Conservation (phyloP, 1,140 invertebrate genomes). For the Heliconius himera region DNA sequence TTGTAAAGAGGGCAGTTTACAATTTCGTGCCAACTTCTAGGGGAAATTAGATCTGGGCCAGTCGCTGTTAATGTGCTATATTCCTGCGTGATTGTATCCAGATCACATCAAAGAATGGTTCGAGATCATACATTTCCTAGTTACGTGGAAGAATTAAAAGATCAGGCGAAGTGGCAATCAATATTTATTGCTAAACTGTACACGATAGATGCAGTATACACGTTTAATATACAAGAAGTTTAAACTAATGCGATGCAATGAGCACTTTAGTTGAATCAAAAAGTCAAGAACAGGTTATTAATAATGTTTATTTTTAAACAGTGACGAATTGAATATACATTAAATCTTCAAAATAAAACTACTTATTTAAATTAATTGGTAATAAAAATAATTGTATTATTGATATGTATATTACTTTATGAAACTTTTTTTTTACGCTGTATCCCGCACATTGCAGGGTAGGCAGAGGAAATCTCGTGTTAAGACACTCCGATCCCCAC, state of each 20-base stretch:
- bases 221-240: background rate
- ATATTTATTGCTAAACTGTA: background rate
- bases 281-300: background rate
- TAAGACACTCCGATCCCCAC: too few species aligned
- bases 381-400: too few species aligned
- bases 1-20: constrained; percentile 80
- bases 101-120: constrained; percentile 72
- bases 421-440: too few species aligned
- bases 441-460: too few species aligned
- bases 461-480: too few species aligned
- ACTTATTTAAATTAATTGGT: too few species aligned
- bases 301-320: background rate
- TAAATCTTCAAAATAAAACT: too few species aligned
- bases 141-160: background rate
- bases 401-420: too few species aligned
- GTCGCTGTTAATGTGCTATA: constrained; percentile 68
- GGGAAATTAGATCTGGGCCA: constrained; percentile 72
- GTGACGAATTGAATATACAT: background rate
- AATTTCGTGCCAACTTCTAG: constrained; percentile 77
- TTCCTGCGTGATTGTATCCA: constrained; percentile 68
- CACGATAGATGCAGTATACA: background rate
- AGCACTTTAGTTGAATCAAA: background rate
- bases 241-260: background rate
- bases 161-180: background rate
- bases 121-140: constrained; percentile 13